These are phyloP conservation scores for Drosophila sproati DNA, from an alignment of 1,140 invertebrate genomes.

Conservation along the genomic window DNA sequence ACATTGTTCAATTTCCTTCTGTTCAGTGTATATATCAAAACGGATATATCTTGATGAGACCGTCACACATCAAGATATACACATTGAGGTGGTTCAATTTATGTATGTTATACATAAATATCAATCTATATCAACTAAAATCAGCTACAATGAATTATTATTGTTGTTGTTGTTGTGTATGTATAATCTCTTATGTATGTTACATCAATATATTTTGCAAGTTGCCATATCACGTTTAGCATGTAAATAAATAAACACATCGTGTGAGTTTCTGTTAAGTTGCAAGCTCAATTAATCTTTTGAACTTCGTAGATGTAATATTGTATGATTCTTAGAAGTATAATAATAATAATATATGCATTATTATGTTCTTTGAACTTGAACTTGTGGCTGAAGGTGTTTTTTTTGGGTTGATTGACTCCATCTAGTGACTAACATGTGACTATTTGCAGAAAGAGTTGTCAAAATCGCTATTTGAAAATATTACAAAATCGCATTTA, in stretches of 20 bases:
- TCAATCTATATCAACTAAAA: slow-evolving; percentile 28
- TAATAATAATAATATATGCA: slow-evolving; percentile 4
- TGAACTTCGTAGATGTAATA: slow-evolving; percentile 13
- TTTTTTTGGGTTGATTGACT: slow-evolving; percentile 12
- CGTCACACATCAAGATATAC: not conserved
- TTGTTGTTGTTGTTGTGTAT: not conserved
- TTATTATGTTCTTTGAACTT: slow-evolving; percentile 11
- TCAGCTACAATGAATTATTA: slow-evolving; percentile 15
- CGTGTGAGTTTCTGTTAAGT: slow-evolving; percentile 6
- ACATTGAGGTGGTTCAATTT: slow-evolving; percentile 22
- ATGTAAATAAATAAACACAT: slow-evolving; percentile 10
- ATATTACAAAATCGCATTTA: too few species aligned
- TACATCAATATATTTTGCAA: slow-evolving; percentile 30
- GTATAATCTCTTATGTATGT: not conserved
- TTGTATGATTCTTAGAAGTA: not conserved
- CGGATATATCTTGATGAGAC: too few species aligned
- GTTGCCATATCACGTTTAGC: slow-evolving; percentile 37
- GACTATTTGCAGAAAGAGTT: not conserved
- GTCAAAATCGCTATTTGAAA: too few species aligned
- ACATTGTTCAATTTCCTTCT: not conserved
- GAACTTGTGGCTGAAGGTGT: not conserved
- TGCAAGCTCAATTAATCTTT: slow-evolving; percentile 3
- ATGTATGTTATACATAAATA: slow-evolving; percentile 1
- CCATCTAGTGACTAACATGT: not conserved
- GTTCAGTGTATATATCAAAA: too few species aligned